phyloP scores from a whole-genome alignment of 2,113 vertebrate genomes.

The Erythrocebus patas region DNA sequence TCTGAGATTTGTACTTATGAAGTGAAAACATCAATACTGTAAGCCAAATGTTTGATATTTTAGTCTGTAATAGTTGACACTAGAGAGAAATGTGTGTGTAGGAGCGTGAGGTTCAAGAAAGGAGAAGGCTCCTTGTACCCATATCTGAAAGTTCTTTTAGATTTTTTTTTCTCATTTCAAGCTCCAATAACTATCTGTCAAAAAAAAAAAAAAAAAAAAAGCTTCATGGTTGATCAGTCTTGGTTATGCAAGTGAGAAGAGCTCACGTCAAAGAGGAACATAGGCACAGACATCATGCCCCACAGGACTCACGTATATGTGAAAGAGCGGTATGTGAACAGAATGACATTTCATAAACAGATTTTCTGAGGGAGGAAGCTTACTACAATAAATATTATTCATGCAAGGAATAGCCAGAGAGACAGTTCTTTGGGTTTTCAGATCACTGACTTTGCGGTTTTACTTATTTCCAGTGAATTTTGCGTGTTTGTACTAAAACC shows the following conservation, averaged over 20 bases:
- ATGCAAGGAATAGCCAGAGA: not conserved
- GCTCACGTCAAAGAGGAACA: constrained; percentile 30
- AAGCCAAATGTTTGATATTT: not conserved
- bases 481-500: not conserved
- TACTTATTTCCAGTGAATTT: not conserved
- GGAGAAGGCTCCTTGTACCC: not conserved
- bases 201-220: not conserved
- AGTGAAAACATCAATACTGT: not conserved
- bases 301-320: not conserved
- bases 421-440: not conserved
- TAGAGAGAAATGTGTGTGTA: not conserved
- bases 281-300: not conserved
- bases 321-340: not conserved
- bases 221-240: constrained; percentile 34
- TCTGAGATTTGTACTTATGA: not conserved
- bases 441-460: not conserved
- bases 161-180: constrained; percentile 42
- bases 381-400: not conserved
- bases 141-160: not conserved
- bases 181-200: constrained; percentile 56
- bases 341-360: constrained; percentile 7
- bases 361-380: constrained; percentile 34
- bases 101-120: not conserved
- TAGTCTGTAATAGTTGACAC: not conserved
- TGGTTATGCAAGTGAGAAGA: constrained; percentile 43